Conservation (phyloP, 2,113 vertebrate species). For the Otocyon megalotis region DNA sequence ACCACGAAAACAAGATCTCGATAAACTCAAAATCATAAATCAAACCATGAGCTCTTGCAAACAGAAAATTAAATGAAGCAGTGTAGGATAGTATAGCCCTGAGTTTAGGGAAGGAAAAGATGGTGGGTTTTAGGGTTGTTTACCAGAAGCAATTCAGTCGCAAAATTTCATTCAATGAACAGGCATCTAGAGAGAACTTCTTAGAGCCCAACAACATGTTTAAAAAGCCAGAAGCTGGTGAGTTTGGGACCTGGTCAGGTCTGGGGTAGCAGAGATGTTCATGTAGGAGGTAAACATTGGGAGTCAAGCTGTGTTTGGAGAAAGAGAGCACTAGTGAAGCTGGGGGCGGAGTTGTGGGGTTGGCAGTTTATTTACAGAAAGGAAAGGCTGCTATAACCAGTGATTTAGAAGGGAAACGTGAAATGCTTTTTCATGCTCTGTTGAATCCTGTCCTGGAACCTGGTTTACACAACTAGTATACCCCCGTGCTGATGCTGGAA, state of each 20-base stretch:
- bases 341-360: neutral
- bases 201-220: neutral
- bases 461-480: neutral
- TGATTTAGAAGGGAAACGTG: neutral
- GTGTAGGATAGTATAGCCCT: neutral
- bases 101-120: neutral
- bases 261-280: neutral
- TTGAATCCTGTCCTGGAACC: neutral
- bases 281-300: neutral
- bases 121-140: neutral
- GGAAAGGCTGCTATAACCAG: neutral
- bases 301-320: neutral
- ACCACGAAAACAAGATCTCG: neutral
- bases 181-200: neutral
- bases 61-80: constrained; percentile 29
- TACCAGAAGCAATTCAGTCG: neutral
- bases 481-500: neutral
- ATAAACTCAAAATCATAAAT: neutral
- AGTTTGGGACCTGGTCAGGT: neutral
- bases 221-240: neutral
- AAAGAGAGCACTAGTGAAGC: neutral
- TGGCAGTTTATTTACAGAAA: neutral
- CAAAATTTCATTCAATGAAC: constrained; percentile 40
- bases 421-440: neutral
- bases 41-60: neutral